These are phyloP conservation scores for Sturnus vulgaris DNA, from an alignment of 2,113 vertebrate genomes.

Conservation along the genomic window DNA sequence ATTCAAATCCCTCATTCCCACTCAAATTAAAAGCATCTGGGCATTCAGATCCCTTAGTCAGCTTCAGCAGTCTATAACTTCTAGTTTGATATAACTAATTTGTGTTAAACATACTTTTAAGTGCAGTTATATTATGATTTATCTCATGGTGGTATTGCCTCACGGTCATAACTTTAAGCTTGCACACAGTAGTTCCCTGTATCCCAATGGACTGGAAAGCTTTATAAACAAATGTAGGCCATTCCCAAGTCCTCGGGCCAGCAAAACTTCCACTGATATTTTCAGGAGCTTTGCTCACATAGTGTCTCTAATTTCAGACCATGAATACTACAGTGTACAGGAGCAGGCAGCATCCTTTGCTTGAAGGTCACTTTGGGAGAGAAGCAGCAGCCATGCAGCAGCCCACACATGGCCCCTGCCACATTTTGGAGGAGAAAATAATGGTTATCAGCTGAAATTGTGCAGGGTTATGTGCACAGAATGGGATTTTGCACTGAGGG, in stretches of 20 bases:
- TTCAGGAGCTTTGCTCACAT: not conserved
- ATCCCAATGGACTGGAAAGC: not conserved
- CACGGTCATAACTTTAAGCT: not conserved
- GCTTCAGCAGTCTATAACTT: not conserved
- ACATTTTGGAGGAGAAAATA: not conserved
- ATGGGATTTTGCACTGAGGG: not conserved
- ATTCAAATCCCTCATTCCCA: not conserved
- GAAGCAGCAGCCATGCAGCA: not conserved
- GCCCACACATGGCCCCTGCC: not conserved
- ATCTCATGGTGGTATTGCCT: not conserved
- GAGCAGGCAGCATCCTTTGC: not conserved
- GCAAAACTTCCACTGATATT: not conserved
- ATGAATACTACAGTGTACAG: not conserved
- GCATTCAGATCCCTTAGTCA: not conserved
- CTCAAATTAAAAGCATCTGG: not conserved
- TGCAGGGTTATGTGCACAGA: not conserved
- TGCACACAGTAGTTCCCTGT: not conserved
- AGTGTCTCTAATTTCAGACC: not conserved
- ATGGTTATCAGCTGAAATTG: not conserved
- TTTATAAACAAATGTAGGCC: slow-evolving; percentile 2
- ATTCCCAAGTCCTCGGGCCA: not conserved
- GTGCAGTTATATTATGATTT: not conserved
- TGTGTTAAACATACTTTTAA: slow-evolving; percentile 3
- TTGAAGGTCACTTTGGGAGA: not conserved
- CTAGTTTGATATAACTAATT: not conserved